These are phyloP conservation scores for Agapostemon virescens DNA, from an alignment of 2,888 invertebrate species.

Conservation along the genomic window DNA sequence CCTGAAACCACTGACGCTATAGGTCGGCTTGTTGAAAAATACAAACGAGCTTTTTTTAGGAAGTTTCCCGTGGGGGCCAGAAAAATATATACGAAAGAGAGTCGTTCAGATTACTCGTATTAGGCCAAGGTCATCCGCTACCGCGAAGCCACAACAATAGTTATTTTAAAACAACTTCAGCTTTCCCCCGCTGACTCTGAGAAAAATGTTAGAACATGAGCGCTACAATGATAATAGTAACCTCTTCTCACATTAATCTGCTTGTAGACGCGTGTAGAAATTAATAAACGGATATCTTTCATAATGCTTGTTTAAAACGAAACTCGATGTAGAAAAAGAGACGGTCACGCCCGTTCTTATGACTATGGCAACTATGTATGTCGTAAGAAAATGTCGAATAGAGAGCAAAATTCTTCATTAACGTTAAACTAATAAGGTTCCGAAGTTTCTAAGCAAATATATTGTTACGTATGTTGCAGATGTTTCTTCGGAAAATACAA, in stretches of 20 bases:
- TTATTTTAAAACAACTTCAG: slow-evolving; percentile 67
- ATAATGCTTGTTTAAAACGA: background rate
- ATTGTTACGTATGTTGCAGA: slow-evolving; percentile 26
- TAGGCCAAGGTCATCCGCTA: slow-evolving; percentile 65
- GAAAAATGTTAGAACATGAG: slow-evolving; percentile 41
- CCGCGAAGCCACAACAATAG: slow-evolving; percentile 59
- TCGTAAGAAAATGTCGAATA: background rate
- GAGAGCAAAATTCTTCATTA: background rate
- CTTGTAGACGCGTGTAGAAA: background rate
- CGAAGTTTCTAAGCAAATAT: background rate
- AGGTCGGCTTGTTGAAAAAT: slow-evolving; percentile 13
- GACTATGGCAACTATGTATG: background rate
- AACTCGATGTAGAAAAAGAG: background rate
- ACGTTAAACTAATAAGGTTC: background rate
- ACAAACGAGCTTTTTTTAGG: slow-evolving; percentile 1
- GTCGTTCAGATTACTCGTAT: slow-evolving; percentile 41
- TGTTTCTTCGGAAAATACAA: background rate
- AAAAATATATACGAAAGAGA: slow-evolving; percentile 28
- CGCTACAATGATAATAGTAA: slow-evolving; percentile 6
- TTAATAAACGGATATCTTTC: background rate
- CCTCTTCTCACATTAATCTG: slow-evolving; percentile 18
- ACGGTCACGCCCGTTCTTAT: background rate
- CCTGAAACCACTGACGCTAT: background rate
- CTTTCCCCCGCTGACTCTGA: slow-evolving; percentile 10
- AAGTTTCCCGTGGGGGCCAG: background rate